phyloP scores from a whole-genome alignment of 2,888 invertebrate genomes.

The Kryphioiulus occultus region DNA sequence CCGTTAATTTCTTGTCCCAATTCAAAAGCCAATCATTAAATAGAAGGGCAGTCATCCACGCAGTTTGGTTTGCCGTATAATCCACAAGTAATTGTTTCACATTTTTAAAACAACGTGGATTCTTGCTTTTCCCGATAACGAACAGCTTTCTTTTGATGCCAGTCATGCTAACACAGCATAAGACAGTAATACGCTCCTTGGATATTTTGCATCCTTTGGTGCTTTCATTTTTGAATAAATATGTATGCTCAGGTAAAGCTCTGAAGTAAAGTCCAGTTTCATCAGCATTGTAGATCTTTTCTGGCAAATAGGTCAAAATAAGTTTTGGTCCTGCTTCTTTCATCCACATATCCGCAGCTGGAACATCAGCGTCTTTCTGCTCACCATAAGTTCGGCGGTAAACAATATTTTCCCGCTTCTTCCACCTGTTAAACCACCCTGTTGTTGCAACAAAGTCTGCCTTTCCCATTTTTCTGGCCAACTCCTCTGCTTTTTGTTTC shows the following conservation, averaged over 20 bases:
- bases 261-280: slow-evolving; percentile 8
- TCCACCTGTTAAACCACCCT: background rate
- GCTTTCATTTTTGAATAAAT: background rate
- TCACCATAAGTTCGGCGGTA: background rate
- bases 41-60: background rate
- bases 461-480: background rate
- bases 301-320: background rate
- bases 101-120: background rate
- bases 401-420: background rate
- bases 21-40: slow-evolving; percentile 16
- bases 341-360: background rate
- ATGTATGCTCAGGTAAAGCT: background rate
- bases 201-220: background rate
- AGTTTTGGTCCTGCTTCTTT: background rate
- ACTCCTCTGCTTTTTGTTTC: slow-evolving; percentile 22
- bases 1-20: background rate
- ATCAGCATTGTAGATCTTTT: slow-evolving; percentile 31
- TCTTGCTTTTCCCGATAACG: background rate
- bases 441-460: background rate
- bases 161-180: background rate
- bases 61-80: background rate
- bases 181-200: background rate
- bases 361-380: background rate
- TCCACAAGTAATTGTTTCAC: slow-evolving; percentile 1
- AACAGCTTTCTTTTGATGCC: background rate